Conservation (phyloP, 1,140 invertebrate species). For the Druon quercuslanigerum region DNA sequence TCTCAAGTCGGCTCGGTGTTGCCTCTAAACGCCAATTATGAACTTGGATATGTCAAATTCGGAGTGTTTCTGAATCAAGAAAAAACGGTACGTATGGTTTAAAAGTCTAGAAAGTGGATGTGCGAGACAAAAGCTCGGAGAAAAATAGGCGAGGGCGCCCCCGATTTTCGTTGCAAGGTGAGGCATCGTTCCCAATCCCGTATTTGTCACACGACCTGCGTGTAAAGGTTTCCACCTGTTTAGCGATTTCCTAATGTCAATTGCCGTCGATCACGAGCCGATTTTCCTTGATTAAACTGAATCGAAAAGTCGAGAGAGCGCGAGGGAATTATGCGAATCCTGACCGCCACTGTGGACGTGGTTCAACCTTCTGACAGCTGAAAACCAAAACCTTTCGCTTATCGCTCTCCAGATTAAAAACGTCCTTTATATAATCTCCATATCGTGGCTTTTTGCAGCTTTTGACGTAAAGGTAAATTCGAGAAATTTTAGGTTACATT, state of each 20-base stretch:
- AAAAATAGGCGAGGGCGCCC: constrained; percentile 19
- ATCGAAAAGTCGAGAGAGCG: background rate
- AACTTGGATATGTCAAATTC: background rate
- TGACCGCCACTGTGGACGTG: background rate
- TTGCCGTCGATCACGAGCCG: background rate
- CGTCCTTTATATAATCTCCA: constrained; percentile 24
- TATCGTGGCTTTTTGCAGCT: background rate
- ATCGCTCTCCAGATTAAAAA: constrained; percentile 1
- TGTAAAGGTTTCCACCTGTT: constrained; percentile 47
- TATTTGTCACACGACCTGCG: constrained; percentile 53
- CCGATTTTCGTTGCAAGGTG: constrained; percentile 50
- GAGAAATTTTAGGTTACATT: too few species aligned
- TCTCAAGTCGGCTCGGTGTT: constrained; percentile 33
- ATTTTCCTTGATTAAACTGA: background rate
- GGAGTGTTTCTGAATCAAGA: constrained; percentile 17
- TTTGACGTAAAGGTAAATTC: too few species aligned
- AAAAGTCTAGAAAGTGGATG: constrained; percentile 11
- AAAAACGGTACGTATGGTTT: constrained; percentile 24
- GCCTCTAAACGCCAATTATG: constrained; percentile 34
- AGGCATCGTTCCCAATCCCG: constrained; percentile 52
- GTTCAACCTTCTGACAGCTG: constrained; percentile 49
- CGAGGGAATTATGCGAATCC: background rate
- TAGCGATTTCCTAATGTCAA: background rate
- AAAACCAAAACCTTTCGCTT: constrained; percentile 47
- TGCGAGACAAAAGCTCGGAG: background rate